Conservation (phyloP, 2,888 invertebrate species). For the Teleiodes luculella region DNA sequence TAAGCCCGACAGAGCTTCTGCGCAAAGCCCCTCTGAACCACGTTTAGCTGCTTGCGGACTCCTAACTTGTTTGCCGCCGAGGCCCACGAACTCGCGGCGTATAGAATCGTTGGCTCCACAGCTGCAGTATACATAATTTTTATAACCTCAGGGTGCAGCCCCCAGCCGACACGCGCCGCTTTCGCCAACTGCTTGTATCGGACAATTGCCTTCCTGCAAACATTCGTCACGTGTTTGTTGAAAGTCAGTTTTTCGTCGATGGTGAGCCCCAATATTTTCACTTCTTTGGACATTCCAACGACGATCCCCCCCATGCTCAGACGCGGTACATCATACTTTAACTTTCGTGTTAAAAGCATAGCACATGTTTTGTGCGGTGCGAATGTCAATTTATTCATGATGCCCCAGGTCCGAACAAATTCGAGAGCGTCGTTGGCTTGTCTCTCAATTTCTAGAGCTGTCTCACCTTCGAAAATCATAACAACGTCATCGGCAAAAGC, state of each 20-base stretch:
- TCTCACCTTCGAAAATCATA: neutral
- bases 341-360: too few species aligned
- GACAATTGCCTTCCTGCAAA: neutral
- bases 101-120: slow-evolving; percentile 2
- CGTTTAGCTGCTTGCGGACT: neutral
- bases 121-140: slow-evolving; percentile 6
- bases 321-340: too few species aligned
- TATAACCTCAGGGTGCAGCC: neutral
- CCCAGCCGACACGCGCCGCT: slow-evolving; percentile 6
- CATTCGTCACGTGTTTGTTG: neutral
- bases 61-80: neutral
- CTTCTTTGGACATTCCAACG: slow-evolving; percentile 5
- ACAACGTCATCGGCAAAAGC: too few species aligned
- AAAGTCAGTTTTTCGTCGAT: slow-evolving; percentile 17
- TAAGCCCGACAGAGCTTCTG: neutral
- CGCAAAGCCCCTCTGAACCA: neutral
- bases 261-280: slow-evolving; percentile 20
- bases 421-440: neutral
- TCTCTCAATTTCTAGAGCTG: neutral
- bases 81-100: slow-evolving; percentile 21
- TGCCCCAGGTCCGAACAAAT: slow-evolving; percentile 2
- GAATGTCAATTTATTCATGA: neutral
- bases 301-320: neutral
- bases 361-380: neutral
- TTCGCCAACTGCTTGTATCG: slow-evolving; percentile 8